Conservation (phyloP, 2,113 vertebrate species). For the Nycticebus coucang region DNA sequence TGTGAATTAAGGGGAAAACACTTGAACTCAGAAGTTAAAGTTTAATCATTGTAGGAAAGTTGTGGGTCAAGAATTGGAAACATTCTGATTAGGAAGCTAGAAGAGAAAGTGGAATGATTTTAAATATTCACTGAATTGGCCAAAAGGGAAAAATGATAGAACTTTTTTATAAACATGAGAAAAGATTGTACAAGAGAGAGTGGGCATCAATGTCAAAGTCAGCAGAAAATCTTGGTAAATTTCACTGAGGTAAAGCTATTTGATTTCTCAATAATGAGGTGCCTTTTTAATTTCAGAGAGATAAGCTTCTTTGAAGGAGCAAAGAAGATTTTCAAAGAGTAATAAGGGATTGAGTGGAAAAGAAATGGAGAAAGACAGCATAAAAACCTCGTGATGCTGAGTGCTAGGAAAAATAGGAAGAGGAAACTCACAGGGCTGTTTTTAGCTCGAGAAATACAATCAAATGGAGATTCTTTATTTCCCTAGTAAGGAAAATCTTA, state of each 20-base stretch:
- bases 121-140: not conserved
- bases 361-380: not conserved
- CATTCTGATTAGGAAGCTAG: not conserved
- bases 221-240: slow-evolving; percentile 47
- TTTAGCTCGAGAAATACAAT: slow-evolving; percentile 11
- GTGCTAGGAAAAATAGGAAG: slow-evolving; percentile 16
- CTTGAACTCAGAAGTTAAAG: not conserved
- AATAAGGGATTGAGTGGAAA: slow-evolving; percentile 14
- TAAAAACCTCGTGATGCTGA: not conserved
- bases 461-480: not conserved
- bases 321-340: slow-evolving; percentile 42
- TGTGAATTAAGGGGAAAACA: not conserved
- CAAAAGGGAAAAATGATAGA: not conserved
- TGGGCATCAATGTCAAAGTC: not conserved
- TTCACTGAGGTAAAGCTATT: slow-evolving; percentile 12
- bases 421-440: not conserved
- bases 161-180: not conserved
- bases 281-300: not conserved
- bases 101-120: not conserved
- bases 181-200: not conserved
- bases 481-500: not conserved
- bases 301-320: not conserved
- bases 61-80: not conserved
- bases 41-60: not conserved
- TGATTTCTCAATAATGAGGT: slow-evolving; percentile 23